These are phyloP conservation scores for Macaria liturata DNA, from an alignment of 2,888 invertebrate genomes.

Conservation along the genomic window DNA sequence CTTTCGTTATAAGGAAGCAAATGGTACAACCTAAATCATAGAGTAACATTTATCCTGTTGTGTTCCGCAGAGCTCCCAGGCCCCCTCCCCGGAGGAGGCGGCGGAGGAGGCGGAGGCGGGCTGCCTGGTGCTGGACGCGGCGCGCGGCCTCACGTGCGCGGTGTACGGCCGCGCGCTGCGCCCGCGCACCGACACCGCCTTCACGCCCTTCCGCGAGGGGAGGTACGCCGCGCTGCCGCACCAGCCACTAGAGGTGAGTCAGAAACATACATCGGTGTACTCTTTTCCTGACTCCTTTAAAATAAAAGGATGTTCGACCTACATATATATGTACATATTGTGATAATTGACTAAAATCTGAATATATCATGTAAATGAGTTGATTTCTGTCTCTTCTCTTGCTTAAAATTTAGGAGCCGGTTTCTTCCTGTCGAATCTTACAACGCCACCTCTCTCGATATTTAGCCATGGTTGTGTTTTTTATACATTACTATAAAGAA, in stretches of 20 bases:
- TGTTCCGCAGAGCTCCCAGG: too few relatives aligned
- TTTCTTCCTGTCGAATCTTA: too few relatives aligned
- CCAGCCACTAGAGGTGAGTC: slow-evolving; percentile 14
- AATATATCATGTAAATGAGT: not conserved
- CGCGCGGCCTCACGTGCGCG: slow-evolving; percentile 59
- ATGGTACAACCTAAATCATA: too few relatives aligned
- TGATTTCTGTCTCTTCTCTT: not conserved
- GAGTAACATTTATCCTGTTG: too few relatives aligned
- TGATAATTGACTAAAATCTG: not conserved
- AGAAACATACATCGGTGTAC: not conserved
- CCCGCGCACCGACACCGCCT: slow-evolving; percentile 48
- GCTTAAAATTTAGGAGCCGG: too few relatives aligned
- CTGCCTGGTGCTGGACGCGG: slow-evolving; percentile 62
- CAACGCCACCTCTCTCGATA: too few relatives aligned
- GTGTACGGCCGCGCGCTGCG: slow-evolving; percentile 57
- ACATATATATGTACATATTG: not conserved
- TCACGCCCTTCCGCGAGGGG: slow-evolving; percentile 49
- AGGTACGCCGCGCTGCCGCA: slow-evolving; percentile 17
- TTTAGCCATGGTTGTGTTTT: too few relatives aligned
- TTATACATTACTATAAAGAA: too few relatives aligned
- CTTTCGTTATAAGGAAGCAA: too few relatives aligned
- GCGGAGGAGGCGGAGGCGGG: slow-evolving; percentile 40
- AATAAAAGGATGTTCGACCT: too few relatives aligned
- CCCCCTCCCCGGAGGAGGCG: not conserved
- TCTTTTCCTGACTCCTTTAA: too few relatives aligned